These are phyloP conservation scores for Thereva nobilitata DNA, from an alignment of 2,888 invertebrate genomes.

Conservation along the genomic window DNA sequence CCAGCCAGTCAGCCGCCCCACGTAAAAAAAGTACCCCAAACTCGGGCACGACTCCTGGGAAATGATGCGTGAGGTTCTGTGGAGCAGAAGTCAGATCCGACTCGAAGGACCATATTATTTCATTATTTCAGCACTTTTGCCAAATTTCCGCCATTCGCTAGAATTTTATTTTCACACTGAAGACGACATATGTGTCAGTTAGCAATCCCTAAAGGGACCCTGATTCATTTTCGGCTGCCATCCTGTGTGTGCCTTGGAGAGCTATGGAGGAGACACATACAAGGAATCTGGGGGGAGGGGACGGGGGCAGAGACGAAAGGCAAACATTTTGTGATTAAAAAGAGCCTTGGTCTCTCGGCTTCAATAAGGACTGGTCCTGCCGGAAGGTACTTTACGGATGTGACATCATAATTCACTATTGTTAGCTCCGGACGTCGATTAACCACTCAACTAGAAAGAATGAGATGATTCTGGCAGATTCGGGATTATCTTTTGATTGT, in stretches of 20 bases:
- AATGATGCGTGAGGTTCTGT: background rate
- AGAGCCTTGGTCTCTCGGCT: conserved; percentile 9
- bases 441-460: conserved; percentile 35
- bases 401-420: conserved; percentile 36
- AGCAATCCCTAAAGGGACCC: background rate
- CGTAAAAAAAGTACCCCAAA: background rate
- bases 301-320: conserved; percentile 1
- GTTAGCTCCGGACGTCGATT: conserved; percentile 33
- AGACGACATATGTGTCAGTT: background rate
- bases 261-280: no score
- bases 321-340: conserved; percentile 20
- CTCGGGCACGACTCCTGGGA: background rate
- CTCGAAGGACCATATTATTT: conserved; percentile 23
- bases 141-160: conserved; percentile 19
- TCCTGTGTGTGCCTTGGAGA: no score
- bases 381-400: conserved; percentile 28
- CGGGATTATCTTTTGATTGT: conserved; percentile 36
- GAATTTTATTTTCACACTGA: conserved; percentile 12
- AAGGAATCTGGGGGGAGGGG: no score
- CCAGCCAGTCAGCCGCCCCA: no score
- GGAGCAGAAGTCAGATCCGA: background rate
- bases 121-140: conserved; percentile 34
- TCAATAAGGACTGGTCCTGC: conserved; percentile 18
- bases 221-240: background rate
- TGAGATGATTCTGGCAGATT: conserved; percentile 32